Evolutionary conservation across 2,797 vertebrate species (phyloP).

Genomic region (Ctenosaura bakeri): DNA sequence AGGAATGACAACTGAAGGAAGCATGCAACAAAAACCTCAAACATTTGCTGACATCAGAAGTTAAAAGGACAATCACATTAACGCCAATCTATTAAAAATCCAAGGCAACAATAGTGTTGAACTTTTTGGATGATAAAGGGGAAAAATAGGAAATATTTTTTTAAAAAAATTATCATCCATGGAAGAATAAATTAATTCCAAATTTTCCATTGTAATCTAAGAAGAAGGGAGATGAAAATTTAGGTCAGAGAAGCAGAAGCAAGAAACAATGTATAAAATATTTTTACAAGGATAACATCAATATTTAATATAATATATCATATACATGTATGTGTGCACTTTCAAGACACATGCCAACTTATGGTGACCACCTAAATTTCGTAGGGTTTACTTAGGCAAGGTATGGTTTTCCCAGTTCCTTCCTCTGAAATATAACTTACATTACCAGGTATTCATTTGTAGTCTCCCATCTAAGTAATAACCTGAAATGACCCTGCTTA

Average conservation of each 20-base stretch:
- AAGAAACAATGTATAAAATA: neutral
- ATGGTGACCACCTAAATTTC: too few species aligned
- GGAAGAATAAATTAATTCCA: neutral
- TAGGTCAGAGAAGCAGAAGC: neutral
- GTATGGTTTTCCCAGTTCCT: too few species aligned
- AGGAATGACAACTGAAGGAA: slow-evolving; percentile 21
- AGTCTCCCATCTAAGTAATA: too few species aligned
- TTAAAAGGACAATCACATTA: slow-evolving; percentile 20
- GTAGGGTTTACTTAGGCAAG: too few species aligned
- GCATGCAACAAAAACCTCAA: neutral
- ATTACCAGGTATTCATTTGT: too few species aligned
- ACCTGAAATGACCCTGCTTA: too few species aligned
- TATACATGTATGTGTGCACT: neutral
- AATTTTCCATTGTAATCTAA: neutral
- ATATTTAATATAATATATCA: neutral
- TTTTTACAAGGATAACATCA: neutral
- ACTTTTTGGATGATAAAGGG: neutral
- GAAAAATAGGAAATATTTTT: neutral
- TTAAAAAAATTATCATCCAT: neutral
- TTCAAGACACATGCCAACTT: too few species aligned
- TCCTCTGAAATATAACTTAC: too few species aligned
- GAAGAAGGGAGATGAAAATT: neutral
- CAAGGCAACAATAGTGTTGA: neutral
- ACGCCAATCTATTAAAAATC: neutral
- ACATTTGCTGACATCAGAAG: slow-evolving; percentile 26